Base-by-base conservation (phyloP, 2,888 invertebrate genomes). In the Brachyopa scutellaris region DNA sequence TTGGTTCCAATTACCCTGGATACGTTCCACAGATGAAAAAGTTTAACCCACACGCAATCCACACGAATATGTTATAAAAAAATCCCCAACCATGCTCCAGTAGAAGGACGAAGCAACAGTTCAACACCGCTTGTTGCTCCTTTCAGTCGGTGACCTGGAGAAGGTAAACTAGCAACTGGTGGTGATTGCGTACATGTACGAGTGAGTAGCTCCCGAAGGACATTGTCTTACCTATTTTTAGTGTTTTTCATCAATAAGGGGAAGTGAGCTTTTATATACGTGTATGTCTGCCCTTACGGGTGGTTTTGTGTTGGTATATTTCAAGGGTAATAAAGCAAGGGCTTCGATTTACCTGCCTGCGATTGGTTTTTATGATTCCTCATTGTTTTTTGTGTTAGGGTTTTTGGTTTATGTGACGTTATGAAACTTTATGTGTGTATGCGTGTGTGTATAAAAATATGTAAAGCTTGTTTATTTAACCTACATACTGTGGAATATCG, bases 281-380 rank as follows among this genome's bases (percentile, higher is more conserved):
- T 26, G 2, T 11, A 8, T 33, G 42, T 26, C 23, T 40, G 1
- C 36, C n/a, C n/a, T 11, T 8, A 13, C 4, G 11, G 23, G 9
- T 47, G 11, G 38, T 4, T 49, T 9, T 29, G 23, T 61, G 49
- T 29, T 74, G 17, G 59, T 40, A 17, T n/a, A 38, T 70, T 76
- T 76, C 80, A 80, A 80, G 80, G 80, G 76, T 70, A 76, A 64
- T 76, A 80, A 76, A 64, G 51, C 61, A 74, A 61, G 42, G 74
- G 26, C 67, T 74, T 69, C 62, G 62, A 33, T 72, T 72, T 66
- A 78, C 67, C 79, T 69, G 67, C 55, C 38, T 55, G 11, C 53
- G 51, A 59, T 73, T 72, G 45, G 59, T 42, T 74, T 55, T 69
- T 45, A 21, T 62, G 42, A 21, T 17, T 1, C 36, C 7, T 33